Percentiles rank a stretch among this genome's conserved stretches.
Conservation (phyloP, 2,797 vertebrate species). For the Takifugu ocellatus region DNA sequence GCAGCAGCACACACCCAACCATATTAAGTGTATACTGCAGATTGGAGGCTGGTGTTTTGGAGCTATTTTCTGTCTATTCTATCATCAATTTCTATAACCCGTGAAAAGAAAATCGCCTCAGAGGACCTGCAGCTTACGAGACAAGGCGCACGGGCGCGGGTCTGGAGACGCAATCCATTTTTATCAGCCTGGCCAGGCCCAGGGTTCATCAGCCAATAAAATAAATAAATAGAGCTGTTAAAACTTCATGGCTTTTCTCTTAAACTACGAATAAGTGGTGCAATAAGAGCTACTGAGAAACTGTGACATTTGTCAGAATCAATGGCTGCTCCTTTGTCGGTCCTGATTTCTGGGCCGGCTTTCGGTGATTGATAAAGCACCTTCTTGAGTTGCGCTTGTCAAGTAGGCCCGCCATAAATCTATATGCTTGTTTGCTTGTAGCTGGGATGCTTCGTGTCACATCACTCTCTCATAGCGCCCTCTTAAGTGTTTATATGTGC, state of each 20-base stretch:
- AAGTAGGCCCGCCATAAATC: conserved; percentile 10
- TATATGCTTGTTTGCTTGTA: conserved; percentile 4
- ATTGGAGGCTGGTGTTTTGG: conserved; percentile 33
- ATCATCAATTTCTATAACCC: conserved; percentile 38
- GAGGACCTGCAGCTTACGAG: conserved; percentile 34
- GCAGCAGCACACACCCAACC: conserved; percentile 15
- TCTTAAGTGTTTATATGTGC: background rate
- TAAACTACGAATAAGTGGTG: conserved; percentile 60
- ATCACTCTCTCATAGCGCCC: conserved; percentile 3
- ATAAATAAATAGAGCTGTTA: conserved; percentile 53
- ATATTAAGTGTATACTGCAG: conserved; percentile 44
- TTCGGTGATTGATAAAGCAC: conserved; percentile 39
- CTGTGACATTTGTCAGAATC: conserved; percentile 32
- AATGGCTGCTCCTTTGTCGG: conserved; percentile 17
- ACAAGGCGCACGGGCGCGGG: conserved; percentile 18
- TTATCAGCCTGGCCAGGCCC: conserved; percentile 51
- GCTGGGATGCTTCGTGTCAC: conserved; percentile 2
- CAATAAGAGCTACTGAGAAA: conserved; percentile 42
- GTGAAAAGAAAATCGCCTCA: conserved; percentile 29
- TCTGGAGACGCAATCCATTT: conserved; percentile 53
- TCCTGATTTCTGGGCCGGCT: background rate
- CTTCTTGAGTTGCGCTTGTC: conserved; percentile 27
- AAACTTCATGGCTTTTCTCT: conserved; percentile 57
- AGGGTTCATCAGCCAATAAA: conserved; percentile 26
- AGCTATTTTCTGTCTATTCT: conserved; percentile 19